Evolutionary conservation across 2,113 vertebrate species (phyloP).

Genomic region (Vicugna pacos): DNA sequence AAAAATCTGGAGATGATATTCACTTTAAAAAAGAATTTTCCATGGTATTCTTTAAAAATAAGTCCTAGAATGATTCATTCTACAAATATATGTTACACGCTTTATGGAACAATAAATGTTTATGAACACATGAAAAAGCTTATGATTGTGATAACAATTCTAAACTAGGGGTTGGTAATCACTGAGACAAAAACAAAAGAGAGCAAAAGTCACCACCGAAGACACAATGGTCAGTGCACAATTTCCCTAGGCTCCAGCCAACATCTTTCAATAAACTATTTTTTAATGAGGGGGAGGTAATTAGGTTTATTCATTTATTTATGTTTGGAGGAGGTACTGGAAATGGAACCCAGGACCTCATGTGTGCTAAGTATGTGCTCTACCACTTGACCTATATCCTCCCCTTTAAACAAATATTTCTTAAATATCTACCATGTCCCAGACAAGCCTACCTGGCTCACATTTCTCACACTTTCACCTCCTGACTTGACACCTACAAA

Average conservation of each 20-base stretch:
- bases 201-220: neutral
- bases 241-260: neutral
- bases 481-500: neutral
- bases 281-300: too few species aligned
- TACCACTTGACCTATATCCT: too few species aligned
- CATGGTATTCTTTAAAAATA: slow-evolving; percentile 29
- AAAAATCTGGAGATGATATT: neutral
- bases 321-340: too few species aligned
- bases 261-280: neutral
- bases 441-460: neutral
- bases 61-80: neutral
- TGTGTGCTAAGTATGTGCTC: too few species aligned
- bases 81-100: slow-evolving; percentile 12
- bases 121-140: neutral
- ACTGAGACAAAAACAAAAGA: neutral
- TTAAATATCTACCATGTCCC: neutral
- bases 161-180: neutral
- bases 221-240: neutral
- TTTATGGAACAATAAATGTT: slow-evolving; percentile 10
- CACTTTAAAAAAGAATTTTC: neutral
- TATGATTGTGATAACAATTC: neutral
- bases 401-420: neutral
- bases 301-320: too few species aligned
- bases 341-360: too few species aligned
- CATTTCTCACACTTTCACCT: neutral